A percentile compares a stretch with the other conserved stretches of the same genome.
Evolutionary conservation across 2,888 invertebrate species (phyloP).

Genomic region (Clunio marinus): DNA sequence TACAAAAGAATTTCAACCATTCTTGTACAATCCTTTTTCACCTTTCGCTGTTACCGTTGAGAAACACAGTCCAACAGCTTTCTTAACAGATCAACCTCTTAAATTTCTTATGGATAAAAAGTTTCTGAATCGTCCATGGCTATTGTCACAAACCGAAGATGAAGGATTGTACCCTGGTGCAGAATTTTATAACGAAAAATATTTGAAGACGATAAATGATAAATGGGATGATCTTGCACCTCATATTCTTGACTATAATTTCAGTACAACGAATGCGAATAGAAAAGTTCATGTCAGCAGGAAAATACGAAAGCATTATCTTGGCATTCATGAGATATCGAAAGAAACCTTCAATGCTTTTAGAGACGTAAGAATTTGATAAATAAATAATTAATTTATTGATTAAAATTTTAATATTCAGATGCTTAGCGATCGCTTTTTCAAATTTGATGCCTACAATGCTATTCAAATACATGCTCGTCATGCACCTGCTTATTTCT

Average conservation of each 20-base stretch:
- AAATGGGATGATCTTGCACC: conserved; percentile 61
- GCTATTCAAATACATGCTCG: conserved; percentile 59
- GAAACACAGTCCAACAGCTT: conserved; percentile 54
- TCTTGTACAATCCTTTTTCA: conserved; percentile 64
- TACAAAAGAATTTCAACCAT: conserved; percentile 47
- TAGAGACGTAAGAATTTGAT: conserved; percentile 40
- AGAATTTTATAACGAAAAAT: conserved; percentile 51
- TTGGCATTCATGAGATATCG: conserved; percentile 54
- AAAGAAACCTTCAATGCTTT: conserved; percentile 49
- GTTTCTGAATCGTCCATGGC: conserved; percentile 65
- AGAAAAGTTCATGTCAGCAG: conserved; percentile 51
- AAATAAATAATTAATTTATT: no score
- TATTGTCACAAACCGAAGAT: conserved; percentile 62
- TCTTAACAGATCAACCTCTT: conserved; percentile 63
- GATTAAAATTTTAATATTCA: conserved; percentile 47
- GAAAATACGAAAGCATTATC: conserved; percentile 57
- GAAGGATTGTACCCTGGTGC: conserved; percentile 69
- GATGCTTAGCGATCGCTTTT: conserved; percentile 64
- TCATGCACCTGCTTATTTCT: conserved; percentile 60
- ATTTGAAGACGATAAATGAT: conserved; percentile 54
- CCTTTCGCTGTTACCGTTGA: conserved; percentile 72
- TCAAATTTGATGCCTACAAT: conserved; percentile 58
- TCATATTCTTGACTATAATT: conserved; percentile 60
- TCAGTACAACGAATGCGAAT: conserved; percentile 54
- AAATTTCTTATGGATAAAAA: conserved; percentile 58